phyloP scores from a whole-genome alignment of 2,888 invertebrate species.

The Eustalomyia histrio region DNA sequence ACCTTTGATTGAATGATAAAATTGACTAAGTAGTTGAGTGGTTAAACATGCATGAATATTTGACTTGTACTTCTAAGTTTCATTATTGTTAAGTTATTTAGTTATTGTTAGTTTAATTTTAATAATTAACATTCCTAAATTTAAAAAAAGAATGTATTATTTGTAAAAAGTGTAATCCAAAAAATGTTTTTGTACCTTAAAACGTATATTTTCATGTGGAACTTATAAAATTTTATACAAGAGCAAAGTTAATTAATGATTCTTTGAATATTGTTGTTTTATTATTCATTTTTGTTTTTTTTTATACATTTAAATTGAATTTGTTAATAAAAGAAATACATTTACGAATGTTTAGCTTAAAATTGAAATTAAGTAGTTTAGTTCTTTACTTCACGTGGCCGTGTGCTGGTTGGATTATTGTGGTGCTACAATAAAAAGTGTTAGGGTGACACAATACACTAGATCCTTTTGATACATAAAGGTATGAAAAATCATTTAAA shows the following conservation, averaged over 20 bases:
- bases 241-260: constrained; percentile 41
- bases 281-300: background rate
- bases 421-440: constrained; percentile 17
- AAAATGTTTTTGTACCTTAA: constrained; percentile 17
- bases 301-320: background rate
- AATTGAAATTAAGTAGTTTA: constrained; percentile 13
- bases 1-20: no score
- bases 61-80: no score
- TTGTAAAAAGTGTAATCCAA: background rate
- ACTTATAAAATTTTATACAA: constrained; percentile 47
- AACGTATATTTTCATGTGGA: constrained; percentile 21
- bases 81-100: constrained; percentile 34
- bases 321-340: no score
- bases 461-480: constrained; percentile 19
- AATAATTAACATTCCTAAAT: constrained; percentile 35
- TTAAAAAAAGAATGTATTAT: constrained; percentile 4
- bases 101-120: constrained; percentile 4
- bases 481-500: constrained; percentile 22
- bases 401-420: constrained; percentile 7
- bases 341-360: background rate
- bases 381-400: constrained; percentile 39
- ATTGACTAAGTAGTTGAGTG: no score
- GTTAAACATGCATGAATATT: no score
- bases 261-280: constrained; percentile 16
- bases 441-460: background rate